Evolutionary conservation across 64 coral and sea anemone genomes (phyloP).

Genomic region (Dendronephthya gigantea): DNA sequence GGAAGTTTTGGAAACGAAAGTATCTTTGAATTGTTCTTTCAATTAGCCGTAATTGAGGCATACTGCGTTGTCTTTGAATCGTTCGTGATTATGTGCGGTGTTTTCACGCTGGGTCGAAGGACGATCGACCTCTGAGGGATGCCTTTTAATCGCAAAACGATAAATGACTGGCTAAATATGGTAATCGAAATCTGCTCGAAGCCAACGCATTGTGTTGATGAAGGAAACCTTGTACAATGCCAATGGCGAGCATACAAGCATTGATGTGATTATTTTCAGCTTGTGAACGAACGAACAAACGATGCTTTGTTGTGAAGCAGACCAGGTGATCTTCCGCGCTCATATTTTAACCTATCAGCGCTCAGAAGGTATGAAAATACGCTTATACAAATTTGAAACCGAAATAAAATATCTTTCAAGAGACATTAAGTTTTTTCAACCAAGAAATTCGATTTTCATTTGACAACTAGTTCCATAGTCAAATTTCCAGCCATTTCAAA

Average conservation of each 20-base stretch:
- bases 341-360: no score
- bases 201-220: not conserved
- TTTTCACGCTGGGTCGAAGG: not conserved
- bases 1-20: not conserved
- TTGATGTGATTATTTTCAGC: not conserved
- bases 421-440: no score
- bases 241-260: not conserved
- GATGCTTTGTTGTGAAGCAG: no score
- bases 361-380: no score
- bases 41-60: not conserved
- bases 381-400: no score
- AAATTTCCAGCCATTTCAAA: no score
- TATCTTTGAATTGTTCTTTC: not conserved
- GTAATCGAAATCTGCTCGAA: not conserved
- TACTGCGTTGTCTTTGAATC: not conserved
- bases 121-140: not conserved
- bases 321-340: no score
- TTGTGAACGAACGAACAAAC: no score
- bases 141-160: not conserved
- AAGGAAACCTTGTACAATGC: no score
- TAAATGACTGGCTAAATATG: not conserved
- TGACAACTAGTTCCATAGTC: no score
- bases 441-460: no score
- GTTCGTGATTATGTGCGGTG: not conserved
- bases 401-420: no score